A percentile compares a stretch with the other conserved stretches of the same genome.
These are phyloP conservation scores for Polypedilum pembai DNA, from an alignment of 1,140 invertebrate species.

Conservation along the genomic window DNA sequence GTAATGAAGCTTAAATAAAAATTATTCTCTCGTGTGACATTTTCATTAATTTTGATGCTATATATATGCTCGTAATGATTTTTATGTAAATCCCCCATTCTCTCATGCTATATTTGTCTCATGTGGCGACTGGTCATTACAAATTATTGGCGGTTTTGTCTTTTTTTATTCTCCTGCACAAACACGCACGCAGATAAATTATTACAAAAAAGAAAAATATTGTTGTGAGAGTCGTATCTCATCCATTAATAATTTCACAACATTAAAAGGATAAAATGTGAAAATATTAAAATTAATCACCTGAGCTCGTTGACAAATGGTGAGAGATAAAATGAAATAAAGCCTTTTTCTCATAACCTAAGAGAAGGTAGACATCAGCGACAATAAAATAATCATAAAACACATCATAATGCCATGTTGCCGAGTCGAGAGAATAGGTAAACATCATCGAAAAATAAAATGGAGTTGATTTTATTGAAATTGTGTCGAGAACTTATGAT, in stretches of 20 bases:
- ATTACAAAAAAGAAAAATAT: neutral
- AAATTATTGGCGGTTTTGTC: conserved; percentile 6
- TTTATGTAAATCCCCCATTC: neutral
- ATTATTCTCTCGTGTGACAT: neutral
- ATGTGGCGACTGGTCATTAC: neutral
- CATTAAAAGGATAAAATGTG: conserved; percentile 7
- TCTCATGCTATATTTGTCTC: neutral
- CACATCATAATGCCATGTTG: neutral
- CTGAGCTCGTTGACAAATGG: conserved; percentile 15
- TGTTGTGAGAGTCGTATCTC: neutral
- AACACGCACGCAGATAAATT: neutral
- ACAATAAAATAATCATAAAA: conserved; percentile 20
- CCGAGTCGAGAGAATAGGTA: neutral
- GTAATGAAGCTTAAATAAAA: too few species aligned
- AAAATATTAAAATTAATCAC: conserved; percentile 17
- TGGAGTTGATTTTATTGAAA: neutral
- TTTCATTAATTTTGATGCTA: conserved; percentile 6
- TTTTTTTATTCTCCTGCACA: neutral
- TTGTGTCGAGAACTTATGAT: neutral
- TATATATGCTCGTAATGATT: neutral
- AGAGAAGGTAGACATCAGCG: neutral
- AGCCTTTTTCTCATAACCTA: neutral
- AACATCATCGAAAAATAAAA: neutral
- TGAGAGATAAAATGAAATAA: conserved; percentile 19
- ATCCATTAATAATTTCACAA: neutral